These are phyloP conservation scores for Donacobius atricapilla DNA, from an alignment of 2,113 vertebrate species.

Conservation along the genomic window DNA sequence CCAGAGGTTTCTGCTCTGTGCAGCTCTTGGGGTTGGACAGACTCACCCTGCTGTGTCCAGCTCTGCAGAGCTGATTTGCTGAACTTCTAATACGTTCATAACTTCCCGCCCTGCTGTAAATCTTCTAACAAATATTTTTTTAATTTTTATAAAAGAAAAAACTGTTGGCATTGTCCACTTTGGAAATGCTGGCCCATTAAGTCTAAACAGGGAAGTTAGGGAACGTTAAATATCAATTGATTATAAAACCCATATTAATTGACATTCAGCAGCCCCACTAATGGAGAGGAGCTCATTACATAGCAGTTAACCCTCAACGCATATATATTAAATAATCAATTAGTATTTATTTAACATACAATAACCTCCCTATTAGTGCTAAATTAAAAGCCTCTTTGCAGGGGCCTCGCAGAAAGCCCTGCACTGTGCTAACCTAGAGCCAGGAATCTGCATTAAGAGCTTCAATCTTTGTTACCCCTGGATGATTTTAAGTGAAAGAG, in stretches of 20 bases:
- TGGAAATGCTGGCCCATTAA: conserved; percentile 25
- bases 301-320: conserved; percentile 61
- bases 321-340: conserved; percentile 72
- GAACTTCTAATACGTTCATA: neutral
- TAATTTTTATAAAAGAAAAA: neutral
- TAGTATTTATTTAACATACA: conserved; percentile 74
- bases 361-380: conserved; percentile 55
- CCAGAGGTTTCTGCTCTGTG: neutral
- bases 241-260: conserved; percentile 66
- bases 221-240: conserved; percentile 61
- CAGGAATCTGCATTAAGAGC: neutral
- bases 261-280: conserved; percentile 49
- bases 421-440: neutral
- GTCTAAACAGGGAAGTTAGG: conserved; percentile 7
- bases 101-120: neutral
- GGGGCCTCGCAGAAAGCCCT: neutral
- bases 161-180: neutral
- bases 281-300: conserved; percentile 61
- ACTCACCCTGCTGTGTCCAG: neutral
- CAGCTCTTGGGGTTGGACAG: neutral
- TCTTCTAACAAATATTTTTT: neutral
- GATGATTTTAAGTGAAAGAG: neutral
- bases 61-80: neutral
- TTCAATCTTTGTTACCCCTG: neutral
- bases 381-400: conserved; percentile 49